These are phyloP conservation scores for Gastrophysa polygoni DNA, from an alignment of 2,888 invertebrate genomes.

Conservation along the genomic window DNA sequence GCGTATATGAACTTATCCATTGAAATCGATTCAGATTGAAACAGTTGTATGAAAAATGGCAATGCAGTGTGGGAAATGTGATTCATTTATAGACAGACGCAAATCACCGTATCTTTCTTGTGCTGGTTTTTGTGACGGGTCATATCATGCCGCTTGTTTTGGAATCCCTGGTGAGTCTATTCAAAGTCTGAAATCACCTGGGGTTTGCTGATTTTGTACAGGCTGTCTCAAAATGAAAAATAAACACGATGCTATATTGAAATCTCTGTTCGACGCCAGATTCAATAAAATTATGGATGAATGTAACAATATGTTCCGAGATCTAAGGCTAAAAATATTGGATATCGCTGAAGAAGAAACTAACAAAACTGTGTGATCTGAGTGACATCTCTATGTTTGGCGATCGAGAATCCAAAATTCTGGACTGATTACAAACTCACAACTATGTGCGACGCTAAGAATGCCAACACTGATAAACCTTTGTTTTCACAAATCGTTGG, in stretches of 20 bases:
- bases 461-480: not conserved
- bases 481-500: not conserved
- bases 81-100: not conserved
- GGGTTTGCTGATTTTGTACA: not conserved
- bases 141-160: not conserved
- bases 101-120: slow-evolving; percentile 1
- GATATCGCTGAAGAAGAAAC: not conserved
- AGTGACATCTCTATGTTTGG: not conserved
- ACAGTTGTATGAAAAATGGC: not conserved
- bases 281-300: not conserved
- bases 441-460: not conserved
- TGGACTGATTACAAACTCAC: slow-evolving; percentile 1
- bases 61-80: slow-evolving; percentile 1
- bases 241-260: not conserved
- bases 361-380: not conserved
- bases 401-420: not conserved
- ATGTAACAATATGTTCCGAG: slow-evolving; percentile 1
- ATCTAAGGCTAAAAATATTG: slow-evolving; percentile 1
- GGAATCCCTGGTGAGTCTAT: slow-evolving; percentile 1
- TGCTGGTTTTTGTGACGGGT: slow-evolving; percentile 1
- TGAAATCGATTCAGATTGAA: not conserved
- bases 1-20: no score
- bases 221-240: not conserved
- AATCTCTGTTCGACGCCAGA: slow-evolving; percentile 1
- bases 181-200: not conserved